Evolutionary conservation across 2,113 vertebrate genomes (phyloP), one percentile per base, ranked within the genome.

Genomic region (Manacus vitellinus): DNA sequence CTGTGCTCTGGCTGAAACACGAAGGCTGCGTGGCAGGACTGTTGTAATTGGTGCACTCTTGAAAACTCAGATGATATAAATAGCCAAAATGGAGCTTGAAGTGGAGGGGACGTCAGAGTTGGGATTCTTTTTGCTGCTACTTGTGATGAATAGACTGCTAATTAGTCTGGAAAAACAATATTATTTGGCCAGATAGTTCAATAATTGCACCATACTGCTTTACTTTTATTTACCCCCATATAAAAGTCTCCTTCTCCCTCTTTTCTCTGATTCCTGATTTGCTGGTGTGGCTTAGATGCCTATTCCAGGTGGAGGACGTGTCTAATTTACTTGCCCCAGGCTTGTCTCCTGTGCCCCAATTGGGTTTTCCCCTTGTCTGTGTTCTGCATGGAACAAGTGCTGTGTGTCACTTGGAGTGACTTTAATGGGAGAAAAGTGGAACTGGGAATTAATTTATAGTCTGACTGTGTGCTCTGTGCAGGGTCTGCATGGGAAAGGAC

Each of bases 1-100:
- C 66, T 68, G 9, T 1, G 1, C 22, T 73, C 65, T 81, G 63
- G 88, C 58, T 71, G 75, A 39, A 58, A 33, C 33, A 10, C 5
- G 1, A 65, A 39, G 46, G 51, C 67, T 0, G 0, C 0, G 0
- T 3, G 8, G n/a, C 52, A 83, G 49, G 73, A 9, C 47, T 52
- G 33, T 63, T 67, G 59, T 22, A 63, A 68, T 49, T 70, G 67
- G 77, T 70, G 47, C 52, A 5, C 46, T 77, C 83, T 58, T 72
- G 74, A 25, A 88, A 94, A 66, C 0, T 10, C 67, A 85, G 61
- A 27, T 33, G 6, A 62, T 95, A 65, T 95, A 89, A 95, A 94
- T 76, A 94, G 79, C 30, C 39, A 14, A 62, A 66, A 39, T 3
- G 1, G 70, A 85, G 81, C 66, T 59, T 30, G 22, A 89, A 88